Conservation (phyloP, 2,888 invertebrate species). For the Salticus scenicus region DNA sequence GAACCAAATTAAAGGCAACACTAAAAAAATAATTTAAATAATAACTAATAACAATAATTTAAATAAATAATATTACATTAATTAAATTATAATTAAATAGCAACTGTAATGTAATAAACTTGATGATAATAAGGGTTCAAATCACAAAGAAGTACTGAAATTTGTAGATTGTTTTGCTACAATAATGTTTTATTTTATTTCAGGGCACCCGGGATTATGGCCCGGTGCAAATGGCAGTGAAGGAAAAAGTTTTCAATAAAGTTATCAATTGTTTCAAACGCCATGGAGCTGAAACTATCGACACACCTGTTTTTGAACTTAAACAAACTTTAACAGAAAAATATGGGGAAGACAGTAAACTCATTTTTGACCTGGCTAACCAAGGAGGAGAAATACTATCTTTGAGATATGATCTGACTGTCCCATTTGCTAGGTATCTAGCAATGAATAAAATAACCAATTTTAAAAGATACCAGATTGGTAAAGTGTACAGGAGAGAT, state of each 20-base stretch:
- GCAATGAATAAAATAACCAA: slow-evolving; percentile 97
- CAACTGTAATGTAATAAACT: too few relatives aligned
- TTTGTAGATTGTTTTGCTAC: too few relatives aligned
- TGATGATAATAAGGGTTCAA: too few relatives aligned
- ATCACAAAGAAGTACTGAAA: too few relatives aligned
- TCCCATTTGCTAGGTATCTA: slow-evolving; percentile 96
- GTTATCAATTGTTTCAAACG: slow-evolving; percentile 93
- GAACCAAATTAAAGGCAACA: too few relatives aligned
- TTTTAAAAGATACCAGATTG: slow-evolving; percentile 98
- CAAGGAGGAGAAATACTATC: slow-evolving; percentile 98
- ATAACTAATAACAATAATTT: too few relatives aligned
- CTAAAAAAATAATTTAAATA: too few relatives aligned
- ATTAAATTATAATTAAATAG: too few relatives aligned
- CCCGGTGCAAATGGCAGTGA: slow-evolving; percentile 94
- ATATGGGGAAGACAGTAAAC: slow-evolving; percentile 99
- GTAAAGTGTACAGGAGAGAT: slow-evolving; percentile 97
- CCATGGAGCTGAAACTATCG: slow-evolving; percentile 98
- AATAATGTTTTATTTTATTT: neutral
- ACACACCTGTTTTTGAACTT: slow-evolving; percentile 97
- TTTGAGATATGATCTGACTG: slow-evolving; percentile 96
- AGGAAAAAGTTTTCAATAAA: slow-evolving; percentile 86
- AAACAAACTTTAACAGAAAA: slow-evolving; percentile 99
- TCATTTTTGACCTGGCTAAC: slow-evolving; percentile 98
- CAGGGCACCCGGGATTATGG: slow-evolving; percentile 93
- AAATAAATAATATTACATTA: too few relatives aligned